phyloP scores from a whole-genome alignment of 2,113 vertebrate species.

The Hippocampus mohnikei region DNA sequence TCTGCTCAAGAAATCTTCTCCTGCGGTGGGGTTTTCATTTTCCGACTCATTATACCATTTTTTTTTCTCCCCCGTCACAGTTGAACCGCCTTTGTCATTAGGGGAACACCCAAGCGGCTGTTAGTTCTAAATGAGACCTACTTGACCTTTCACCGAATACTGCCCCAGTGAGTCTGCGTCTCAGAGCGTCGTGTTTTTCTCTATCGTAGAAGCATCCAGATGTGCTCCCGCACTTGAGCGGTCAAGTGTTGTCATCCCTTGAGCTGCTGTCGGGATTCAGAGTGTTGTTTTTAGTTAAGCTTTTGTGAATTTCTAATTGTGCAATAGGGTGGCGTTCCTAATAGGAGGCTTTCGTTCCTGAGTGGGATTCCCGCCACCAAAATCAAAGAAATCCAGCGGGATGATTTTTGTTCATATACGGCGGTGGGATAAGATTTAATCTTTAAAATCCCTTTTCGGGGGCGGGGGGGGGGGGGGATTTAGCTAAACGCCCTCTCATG shows the following conservation, averaged over 20 bases:
- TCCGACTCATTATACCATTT: constrained; percentile 27
- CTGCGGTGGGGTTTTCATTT: background rate
- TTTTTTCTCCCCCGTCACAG: constrained; percentile 10
- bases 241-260: constrained; percentile 37
- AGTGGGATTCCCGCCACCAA: background rate
- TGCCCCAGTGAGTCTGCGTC: constrained; percentile 22
- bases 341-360: constrained; percentile 12
- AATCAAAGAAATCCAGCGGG: constrained; percentile 17
- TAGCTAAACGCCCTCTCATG: constrained; percentile 3
- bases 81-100: constrained; percentile 17
- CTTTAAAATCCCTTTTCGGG: constrained; percentile 1
- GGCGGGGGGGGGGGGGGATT: background rate
- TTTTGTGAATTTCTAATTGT: constrained; percentile 25
- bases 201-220: background rate
- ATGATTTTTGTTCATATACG: constrained; percentile 13
- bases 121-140: constrained; percentile 34
- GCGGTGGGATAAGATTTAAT: constrained; percentile 29
- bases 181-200: constrained; percentile 27
- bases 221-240: constrained; percentile 9
- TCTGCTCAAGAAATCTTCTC: constrained; percentile 11
- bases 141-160: constrained; percentile 55
- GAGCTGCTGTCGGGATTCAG: constrained; percentile 29
- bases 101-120: constrained; percentile 5
- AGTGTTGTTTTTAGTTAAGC: constrained; percentile 35
- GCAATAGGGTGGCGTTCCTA: background rate